Evolutionary conservation across 2,888 invertebrate species (phyloP), one percentile per base, ranked within the genome.

Genomic region (Sepiola atlantica): DNA sequence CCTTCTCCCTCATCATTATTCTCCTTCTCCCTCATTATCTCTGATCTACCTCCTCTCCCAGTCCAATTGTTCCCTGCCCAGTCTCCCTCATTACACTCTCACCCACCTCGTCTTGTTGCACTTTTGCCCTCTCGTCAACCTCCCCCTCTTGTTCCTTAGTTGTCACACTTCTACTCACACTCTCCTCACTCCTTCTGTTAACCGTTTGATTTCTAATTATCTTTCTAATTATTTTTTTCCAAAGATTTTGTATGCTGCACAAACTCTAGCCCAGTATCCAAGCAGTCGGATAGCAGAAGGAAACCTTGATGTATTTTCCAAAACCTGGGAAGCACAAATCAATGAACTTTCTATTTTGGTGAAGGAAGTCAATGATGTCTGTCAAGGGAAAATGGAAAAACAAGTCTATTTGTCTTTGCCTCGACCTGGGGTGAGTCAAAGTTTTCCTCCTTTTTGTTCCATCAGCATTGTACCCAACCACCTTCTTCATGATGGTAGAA

Each of bases 251-350:
- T 98, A 99, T 94, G 99, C 99, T 91, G 99, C 99, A 94, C 98
- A 99, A 96, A 99, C 99, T 93, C 97, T 99, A 95, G 98, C 99
- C 95, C 98, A 98, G 96, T 98, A 99, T 98, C 99, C 99, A 16
- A 98, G 98, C 95, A 99, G 99, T 97, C 98, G 99, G 97, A 99
- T 99, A 95, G 99, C 99, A 95, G 98, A 99, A 97, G 99, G 99
- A 97, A 99, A 99, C 98, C 98, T 99, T 94, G 99, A 99, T 97
- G 98, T 98, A 97, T 97, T 97, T 95, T 96, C 97, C 55, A 97
- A 97, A 92, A 96, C 97, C 35, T 99, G 99, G 98, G 98, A 99
- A 97, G 98, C 99, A 98, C 98, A 99, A 95, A 98, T 99, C 96
- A 98, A 98, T 45, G 99, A 99, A 97, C 98, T 99, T n/a, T 98